Base-by-base conservation (phyloP, 1,140 invertebrate genomes). In the Macrobrachium nipponense region DNA sequence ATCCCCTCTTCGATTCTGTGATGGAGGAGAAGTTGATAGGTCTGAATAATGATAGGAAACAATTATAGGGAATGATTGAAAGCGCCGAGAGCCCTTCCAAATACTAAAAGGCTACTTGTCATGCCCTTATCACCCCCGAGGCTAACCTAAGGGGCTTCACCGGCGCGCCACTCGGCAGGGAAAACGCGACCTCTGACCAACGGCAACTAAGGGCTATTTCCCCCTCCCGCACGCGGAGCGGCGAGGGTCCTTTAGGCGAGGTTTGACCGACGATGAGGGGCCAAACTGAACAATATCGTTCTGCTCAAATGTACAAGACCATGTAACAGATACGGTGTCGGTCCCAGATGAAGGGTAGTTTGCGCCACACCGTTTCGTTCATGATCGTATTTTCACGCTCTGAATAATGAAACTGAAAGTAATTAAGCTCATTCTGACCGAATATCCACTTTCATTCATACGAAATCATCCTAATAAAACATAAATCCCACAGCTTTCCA, bases 41-140 rank as follows among this genome's bases (percentile, higher is more conserved):
- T 58, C 73, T 76, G 73, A 76, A 76, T 76, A 76, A 76, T 76
- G 73, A 76, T 76, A 59, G 73, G 73, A 76, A 76, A 76, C 73
- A 76, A 76, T 76, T 76, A 76, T 58, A 76, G 73, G 73, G 73
- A 76, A 58, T 76, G 73, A 76, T 76, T 76, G 73, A 76, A 76
- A 59, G 73, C 44, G 59, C 44, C 20, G 73, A 76, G 73, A 76
- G 73, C 73, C 73, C 73, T 59, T 76, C 18, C 73, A 44, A 76
- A 76, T 76, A 76, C 73, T 76, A 76, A 76, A 76, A 76, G 73
- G 73, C 73, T 76, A 76, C 44, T 76, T 76, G 73, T 76, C 44
- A 76, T 76, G 44, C 73, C 51, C 73, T 76, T 76, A 76, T 76
- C 73, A 76, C 73, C 44, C 73, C 44, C 44, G 4, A 15, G 8